phyloP scores from a whole-genome alignment of 2,113 vertebrate genomes.

The Tyto alba region DNA sequence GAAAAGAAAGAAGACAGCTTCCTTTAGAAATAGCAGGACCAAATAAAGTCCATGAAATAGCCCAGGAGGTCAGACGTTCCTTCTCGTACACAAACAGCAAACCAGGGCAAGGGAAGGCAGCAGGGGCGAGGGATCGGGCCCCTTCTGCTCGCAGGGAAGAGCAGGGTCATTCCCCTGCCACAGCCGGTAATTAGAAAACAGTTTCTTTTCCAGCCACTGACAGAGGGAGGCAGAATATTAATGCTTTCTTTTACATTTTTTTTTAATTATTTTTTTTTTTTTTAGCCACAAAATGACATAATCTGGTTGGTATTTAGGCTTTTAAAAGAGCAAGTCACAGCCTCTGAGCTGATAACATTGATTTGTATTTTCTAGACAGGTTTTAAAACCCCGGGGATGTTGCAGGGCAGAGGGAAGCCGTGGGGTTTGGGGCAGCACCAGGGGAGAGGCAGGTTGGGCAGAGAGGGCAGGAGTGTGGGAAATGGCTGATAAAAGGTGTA shows the following conservation, averaged over 20 bases:
- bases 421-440: rapidly evolving
- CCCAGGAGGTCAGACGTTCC: not conserved
- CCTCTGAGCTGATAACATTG: not conserved
- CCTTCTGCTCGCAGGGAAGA: not conserved
- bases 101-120: not conserved
- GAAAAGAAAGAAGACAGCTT: not conserved
- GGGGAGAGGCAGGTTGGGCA: not conserved
- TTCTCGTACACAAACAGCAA: not conserved
- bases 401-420: not conserved
- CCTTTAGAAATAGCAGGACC: not conserved
- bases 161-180: not conserved
- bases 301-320: not conserved
- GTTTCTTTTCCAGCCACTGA: not conserved
- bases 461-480: not conserved
- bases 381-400: not conserved
- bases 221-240: not conserved
- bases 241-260: not conserved
- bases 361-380: not conserved
- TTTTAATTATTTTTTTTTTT: too few species aligned
- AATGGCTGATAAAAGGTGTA: not conserved
- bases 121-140: rapidly evolving
- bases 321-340: not conserved
- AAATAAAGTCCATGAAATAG: not conserved
- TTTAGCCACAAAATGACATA: not conserved
- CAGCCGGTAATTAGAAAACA: not conserved